Percentiles rank a stretch among this genome's conserved stretches.
phyloP scores from a whole-genome alignment of 2,797 vertebrate genomes.

The Poliocrania exsul region DNA sequence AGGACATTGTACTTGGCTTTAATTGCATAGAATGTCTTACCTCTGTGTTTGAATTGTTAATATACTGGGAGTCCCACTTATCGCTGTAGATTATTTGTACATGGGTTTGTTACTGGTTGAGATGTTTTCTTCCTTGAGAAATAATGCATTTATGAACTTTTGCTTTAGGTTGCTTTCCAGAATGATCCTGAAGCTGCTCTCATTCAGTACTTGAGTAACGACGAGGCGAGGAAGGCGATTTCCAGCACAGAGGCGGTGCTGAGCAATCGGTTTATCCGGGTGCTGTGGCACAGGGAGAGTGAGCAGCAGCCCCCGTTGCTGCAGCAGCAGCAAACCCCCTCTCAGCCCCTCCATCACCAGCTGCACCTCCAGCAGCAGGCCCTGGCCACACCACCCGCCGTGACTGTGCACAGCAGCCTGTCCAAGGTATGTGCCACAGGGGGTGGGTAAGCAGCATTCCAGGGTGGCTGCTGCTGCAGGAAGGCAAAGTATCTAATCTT shows the following conservation, averaged over 20 bases:
- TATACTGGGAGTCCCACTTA: not conserved
- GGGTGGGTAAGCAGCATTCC: rapidly evolving
- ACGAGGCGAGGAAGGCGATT: constrained; percentile 93
- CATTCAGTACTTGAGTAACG: constrained; percentile 93
- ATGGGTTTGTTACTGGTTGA: not conserved
- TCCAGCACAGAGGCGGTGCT: constrained; percentile 94
- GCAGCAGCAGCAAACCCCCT: constrained; percentile 57
- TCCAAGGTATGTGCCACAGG: constrained; percentile 61
- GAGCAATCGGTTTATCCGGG: constrained; percentile 95
- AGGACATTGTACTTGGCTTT: not conserved
- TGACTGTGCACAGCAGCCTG: constrained; percentile 66
- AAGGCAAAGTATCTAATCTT: not conserved
- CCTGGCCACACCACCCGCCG: constrained; percentile 48
- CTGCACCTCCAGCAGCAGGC: constrained; percentile 75
- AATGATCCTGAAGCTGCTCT: constrained; percentile 93
- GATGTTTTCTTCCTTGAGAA: not conserved
- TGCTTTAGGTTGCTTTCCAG: constrained; percentile 90
- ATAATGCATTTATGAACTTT: not conserved
- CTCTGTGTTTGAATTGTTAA: not conserved
- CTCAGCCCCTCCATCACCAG: constrained; percentile 67
- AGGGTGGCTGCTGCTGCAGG: not conserved
- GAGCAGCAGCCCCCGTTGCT: constrained; percentile 75
- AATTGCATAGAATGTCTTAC: not conserved
- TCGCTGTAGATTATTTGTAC: not conserved
- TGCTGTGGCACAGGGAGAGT: constrained; percentile 93